Evolutionary conservation across 2,888 invertebrate species (phyloP).

Genomic region (Latrodectus elegans): DNA sequence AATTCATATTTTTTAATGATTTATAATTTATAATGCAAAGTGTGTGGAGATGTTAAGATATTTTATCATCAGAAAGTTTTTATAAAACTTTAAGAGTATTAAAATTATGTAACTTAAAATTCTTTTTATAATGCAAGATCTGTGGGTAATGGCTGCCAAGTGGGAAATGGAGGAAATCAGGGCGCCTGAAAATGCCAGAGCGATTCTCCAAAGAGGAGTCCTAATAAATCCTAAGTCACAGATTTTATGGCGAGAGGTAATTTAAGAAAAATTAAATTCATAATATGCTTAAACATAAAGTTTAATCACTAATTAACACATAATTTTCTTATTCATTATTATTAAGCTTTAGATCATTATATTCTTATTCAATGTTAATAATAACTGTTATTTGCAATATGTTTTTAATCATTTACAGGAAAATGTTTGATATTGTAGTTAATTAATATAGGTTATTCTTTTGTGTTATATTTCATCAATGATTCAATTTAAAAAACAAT

Average conservation of each 20-base stretch:
- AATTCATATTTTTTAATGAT: not conserved
- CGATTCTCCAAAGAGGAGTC: conserved; percentile 84
- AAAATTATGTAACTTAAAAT: not conserved
- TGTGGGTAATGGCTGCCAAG: conserved; percentile 87
- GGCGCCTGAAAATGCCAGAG: conserved; percentile 82
- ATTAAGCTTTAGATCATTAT: too few relatives aligned
- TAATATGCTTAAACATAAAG: not conserved
- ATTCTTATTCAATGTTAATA: too few relatives aligned
- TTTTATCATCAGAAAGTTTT: not conserved
- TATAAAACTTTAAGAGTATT: not conserved
- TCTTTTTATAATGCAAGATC: conserved; percentile 74
- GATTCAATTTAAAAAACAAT: too few relatives aligned
- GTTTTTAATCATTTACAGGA: too few relatives aligned
- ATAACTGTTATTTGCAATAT: too few relatives aligned
- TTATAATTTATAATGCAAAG: not conserved
- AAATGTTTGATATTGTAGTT: too few relatives aligned
- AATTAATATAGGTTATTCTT: too few relatives aligned
- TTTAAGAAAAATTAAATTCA: not conserved
- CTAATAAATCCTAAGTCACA: conserved; percentile 83
- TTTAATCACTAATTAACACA: too few relatives aligned
- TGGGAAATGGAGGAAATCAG: conserved; percentile 84
- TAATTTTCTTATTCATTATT: too few relatives aligned
- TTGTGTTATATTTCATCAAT: too few relatives aligned
- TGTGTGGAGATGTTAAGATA: not conserved
- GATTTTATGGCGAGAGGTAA: conserved; percentile 81